phyloP scores from a whole-genome alignment of 1,140 invertebrate genomes.

The Drosophila punjabiensis region DNA sequence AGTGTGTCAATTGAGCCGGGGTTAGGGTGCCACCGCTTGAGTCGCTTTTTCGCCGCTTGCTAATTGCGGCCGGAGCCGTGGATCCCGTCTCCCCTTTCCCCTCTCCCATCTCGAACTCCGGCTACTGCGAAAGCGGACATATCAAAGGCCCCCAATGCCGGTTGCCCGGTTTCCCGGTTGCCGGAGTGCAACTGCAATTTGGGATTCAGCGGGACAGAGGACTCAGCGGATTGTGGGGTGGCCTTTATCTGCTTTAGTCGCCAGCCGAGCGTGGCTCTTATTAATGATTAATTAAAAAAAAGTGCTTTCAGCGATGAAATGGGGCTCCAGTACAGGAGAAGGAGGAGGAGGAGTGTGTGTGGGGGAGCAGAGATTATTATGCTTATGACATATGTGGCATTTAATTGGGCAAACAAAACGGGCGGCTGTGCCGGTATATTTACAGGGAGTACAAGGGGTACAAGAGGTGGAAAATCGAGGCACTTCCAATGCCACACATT shows the following conservation, averaged over 20 bases:
- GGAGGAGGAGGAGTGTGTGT: neutral
- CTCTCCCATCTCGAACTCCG: neutral
- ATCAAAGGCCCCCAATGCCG: slow-evolving; percentile 57
- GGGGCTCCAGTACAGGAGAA: neutral
- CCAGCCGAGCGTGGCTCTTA: slow-evolving; percentile 73
- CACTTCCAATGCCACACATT: slow-evolving; percentile 79
- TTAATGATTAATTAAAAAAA: slow-evolving; percentile 83
- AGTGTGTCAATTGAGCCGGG: slow-evolving; percentile 16
- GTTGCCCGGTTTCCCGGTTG: neutral
- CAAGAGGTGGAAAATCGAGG: slow-evolving; percentile 7
- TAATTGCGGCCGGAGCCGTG: slow-evolving; percentile 64
- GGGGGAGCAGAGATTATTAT: slow-evolving; percentile 31
- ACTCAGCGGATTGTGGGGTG: slow-evolving; percentile 8
- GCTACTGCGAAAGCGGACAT: slow-evolving; percentile 46
- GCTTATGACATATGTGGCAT: slow-evolving; percentile 80
- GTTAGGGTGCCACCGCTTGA: slow-evolving; percentile 11
- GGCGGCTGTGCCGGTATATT: slow-evolving; percentile 55
- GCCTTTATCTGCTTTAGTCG: slow-evolving; percentile 53
- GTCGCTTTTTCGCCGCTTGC: slow-evolving; percentile 37
- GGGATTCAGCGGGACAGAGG: slow-evolving; percentile 53
- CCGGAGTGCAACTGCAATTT: slow-evolving; percentile 56
- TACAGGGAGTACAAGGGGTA: slow-evolving; percentile 2
- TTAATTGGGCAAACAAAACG: slow-evolving; percentile 81
- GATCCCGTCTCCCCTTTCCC: neutral
- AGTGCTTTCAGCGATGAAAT: slow-evolving; percentile 50